Evolutionary conservation across 2,113 vertebrate genomes (phyloP).

Genomic region (Bambusicola thoracicus): DNA sequence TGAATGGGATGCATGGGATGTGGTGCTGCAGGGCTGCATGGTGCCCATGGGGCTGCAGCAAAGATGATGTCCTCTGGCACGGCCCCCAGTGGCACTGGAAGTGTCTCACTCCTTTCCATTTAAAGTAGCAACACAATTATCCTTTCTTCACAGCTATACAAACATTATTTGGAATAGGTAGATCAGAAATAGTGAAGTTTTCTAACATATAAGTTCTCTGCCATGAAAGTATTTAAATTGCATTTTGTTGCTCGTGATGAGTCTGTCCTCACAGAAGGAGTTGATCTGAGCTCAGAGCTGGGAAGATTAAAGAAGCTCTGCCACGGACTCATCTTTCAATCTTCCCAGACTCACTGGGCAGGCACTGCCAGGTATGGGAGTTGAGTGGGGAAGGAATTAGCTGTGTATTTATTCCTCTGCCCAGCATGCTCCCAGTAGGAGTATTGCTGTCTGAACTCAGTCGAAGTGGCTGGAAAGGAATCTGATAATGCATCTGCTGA

Average conservation of each 20-base stretch:
- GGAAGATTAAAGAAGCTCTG: slow-evolving; percentile 29
- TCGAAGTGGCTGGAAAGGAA: neutral
- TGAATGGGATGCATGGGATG: no score
- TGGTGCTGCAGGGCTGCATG: neutral
- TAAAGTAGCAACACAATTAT: neutral
- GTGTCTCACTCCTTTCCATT: neutral
- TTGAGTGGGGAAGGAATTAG: slow-evolving; percentile 51
- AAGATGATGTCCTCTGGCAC: neutral
- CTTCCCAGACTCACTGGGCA: slow-evolving; percentile 10
- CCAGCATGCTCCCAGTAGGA: neutral
- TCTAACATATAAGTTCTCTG: neutral
- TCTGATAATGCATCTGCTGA: neutral
- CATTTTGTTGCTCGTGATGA: slow-evolving; percentile 5
- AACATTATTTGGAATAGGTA: neutral
- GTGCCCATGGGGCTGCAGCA: fast-evolving
- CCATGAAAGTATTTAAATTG: slow-evolving; percentile 29
- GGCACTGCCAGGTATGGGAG: slow-evolving; percentile 7
- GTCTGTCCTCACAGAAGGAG: slow-evolving; percentile 10
- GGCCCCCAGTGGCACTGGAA: neutral
- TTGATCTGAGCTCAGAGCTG: neutral
- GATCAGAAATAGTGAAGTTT: neutral
- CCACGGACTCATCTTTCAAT: slow-evolving; percentile 63
- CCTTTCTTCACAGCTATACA: neutral
- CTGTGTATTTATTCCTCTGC: slow-evolving; percentile 14
- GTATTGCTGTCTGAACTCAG: neutral